Evolutionary conservation across 2,888 invertebrate genomes (phyloP), one percentile per base, ranked within the genome.

Genomic region (Atrina japonica): DNA sequence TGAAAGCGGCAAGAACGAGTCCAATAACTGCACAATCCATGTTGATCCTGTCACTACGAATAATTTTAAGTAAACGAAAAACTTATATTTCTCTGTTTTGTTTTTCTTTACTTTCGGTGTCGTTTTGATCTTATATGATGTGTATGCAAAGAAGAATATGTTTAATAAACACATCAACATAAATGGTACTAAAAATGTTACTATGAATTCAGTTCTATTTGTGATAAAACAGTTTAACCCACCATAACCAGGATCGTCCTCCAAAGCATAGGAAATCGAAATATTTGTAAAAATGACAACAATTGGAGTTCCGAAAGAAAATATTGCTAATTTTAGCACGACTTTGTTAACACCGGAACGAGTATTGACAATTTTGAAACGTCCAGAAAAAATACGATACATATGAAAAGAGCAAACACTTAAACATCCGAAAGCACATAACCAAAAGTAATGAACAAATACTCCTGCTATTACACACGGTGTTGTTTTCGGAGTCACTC

Each of bases 11-110:
- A 83, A 70, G 21, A 81, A 52, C 1, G 78, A 78, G 41, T 82
- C 78, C 3, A 86, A 59, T 14, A 86, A 70, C 9, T 80, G 81
- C 3, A 84, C 70, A 14, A 82, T 55, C 86, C 86, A 86, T 23
- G 81, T 76, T n/a, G 83, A 30, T 0, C 86, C 84, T 5, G 83
- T 80, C 18, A 86, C 63, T 3, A 78, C 70, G 50, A 80, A 83
- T 40, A 86, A 70, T 50, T 81, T 80, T 2, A 80, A 35, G 58
- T 83, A 86, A 6, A 83, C 61, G 6, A 70, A 68, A 7, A 83
- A 71, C 25, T 81, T 73, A 9, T 67, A 43, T 23, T 78, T 73
- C 11, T 80, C 78, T 3, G 41, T 61, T 9, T 68, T 66, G 2
- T 58, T 75, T 50, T 47, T 70, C 27, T 45, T 64, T 21, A 70